Evolutionary conservation across 1,140 invertebrate species (phyloP), one percentile per base, ranked within the genome.

Genomic region (Papilio machaon): DNA sequence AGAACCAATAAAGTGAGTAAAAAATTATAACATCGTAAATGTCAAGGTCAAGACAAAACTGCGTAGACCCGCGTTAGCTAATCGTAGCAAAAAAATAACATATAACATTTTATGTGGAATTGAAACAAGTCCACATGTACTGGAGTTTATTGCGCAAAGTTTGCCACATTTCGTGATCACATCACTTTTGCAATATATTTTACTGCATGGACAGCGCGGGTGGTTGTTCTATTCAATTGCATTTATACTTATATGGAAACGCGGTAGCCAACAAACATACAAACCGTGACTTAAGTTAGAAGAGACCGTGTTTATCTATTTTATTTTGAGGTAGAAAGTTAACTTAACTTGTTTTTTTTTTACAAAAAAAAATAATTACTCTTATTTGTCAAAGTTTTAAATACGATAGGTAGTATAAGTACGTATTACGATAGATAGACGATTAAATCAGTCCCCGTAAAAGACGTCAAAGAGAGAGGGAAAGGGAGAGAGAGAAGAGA

Each of bases 181-280:
- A 77, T 74, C 83, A 73, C 84, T 84, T 85, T 90, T 87, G 84
- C 35, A 89, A 86, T 85, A 79, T 81, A 78, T 85, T 84, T 82
- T 79, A 81, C 73, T 81, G 82, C 80, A 73, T 77, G 77, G 81
- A 83, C 81, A 84, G 82, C 73, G 67, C 75, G 70, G 80, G 82
- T 80, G 87, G 85, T 87, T 86, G 85, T 85, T 89, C 84, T 85
- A 89, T 89, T 88, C 89, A 91, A 83, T 87, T 87, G 83, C 84
- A 81, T 83, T 83, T 83, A 73, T 84, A 86, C 82, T 85, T 84
- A 84, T 79, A 81, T 73, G 84, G 82, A 87, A 85, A 87, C 73
- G 81, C 60, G 73, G 78, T 70, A 70, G 7, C 64, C 64, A 11
- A 23, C 2, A 11, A 15, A 70, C 30, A 35, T 38, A 70, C 11